Percentiles rank a stretch among this genome's conserved stretches.
Evolutionary conservation across 2,113 vertebrate species (phyloP).

Genomic region (Xiphophorus couchianus): DNA sequence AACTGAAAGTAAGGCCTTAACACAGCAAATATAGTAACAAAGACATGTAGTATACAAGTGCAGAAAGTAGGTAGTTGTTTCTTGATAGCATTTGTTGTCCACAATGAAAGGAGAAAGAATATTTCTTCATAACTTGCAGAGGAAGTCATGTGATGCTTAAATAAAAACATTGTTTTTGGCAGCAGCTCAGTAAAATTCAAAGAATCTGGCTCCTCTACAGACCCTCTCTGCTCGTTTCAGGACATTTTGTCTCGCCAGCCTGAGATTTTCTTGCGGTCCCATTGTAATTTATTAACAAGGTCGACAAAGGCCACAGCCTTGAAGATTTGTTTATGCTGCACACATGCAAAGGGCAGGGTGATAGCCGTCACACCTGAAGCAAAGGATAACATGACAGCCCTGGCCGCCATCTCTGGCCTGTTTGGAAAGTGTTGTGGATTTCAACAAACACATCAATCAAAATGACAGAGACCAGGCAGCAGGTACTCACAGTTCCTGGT

Average conservation of each 20-base stretch:
- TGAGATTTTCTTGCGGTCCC: constrained; percentile 24
- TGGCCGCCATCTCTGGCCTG: constrained; percentile 7
- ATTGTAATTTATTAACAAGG: constrained; percentile 30
- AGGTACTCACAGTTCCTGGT: constrained; percentile 11
- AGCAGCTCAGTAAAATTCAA: constrained; percentile 26
- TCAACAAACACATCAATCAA: constrained; percentile 62
- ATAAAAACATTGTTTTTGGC: constrained; percentile 9
- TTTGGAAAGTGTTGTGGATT: constrained; percentile 8
- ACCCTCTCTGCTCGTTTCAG: constrained; percentile 12
- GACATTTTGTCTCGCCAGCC: constrained; percentile 11
- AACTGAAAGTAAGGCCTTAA: not conserved
- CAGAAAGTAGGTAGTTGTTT: not conserved
- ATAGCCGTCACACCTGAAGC: constrained; percentile 20
- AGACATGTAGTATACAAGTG: not conserved
- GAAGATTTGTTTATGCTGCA: constrained; percentile 2
- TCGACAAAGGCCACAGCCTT: constrained; percentile 20
- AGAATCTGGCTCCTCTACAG: constrained; percentile 43
- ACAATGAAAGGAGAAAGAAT: not conserved
- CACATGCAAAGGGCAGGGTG: constrained; percentile 14
- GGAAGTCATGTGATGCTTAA: not conserved
- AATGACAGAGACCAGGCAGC: constrained; percentile 28
- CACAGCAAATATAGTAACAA: constrained; percentile 7
- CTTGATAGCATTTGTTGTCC: not conserved
- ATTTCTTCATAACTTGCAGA: not conserved
- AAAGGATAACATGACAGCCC: constrained; percentile 23